A percentile compares a stretch with the other conserved stretches of the same genome.
phyloP scores from a whole-genome alignment of 92 coral and sea anemone genomes.

The Diadumene lineata region DNA sequence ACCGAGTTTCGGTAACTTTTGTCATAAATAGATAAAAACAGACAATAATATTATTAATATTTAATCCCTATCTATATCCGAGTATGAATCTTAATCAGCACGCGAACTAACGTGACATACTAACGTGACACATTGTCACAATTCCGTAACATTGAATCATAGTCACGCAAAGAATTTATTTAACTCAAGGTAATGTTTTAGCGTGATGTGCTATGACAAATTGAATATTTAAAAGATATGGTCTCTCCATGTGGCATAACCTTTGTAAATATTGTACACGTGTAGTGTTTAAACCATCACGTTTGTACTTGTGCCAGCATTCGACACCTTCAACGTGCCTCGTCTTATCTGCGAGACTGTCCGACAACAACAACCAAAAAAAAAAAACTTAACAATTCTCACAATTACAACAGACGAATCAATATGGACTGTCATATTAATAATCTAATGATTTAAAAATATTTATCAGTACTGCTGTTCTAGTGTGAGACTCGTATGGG shows the following conservation, averaged over 20 bases:
- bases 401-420: too few species aligned
- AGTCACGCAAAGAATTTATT: constrained; percentile 2
- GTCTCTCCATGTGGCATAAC: constrained; percentile 12
- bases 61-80: neutral
- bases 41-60: too few species aligned
- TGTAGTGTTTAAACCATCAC: constrained; percentile 7
- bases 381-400: too few species aligned
- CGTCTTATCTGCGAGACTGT: neutral
- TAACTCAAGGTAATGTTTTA: neutral
- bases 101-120: too few species aligned
- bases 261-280: constrained; percentile 4
- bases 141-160: constrained; percentile 1
- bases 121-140: neutral
- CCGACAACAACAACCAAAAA: too few species aligned
- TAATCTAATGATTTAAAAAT: too few species aligned
- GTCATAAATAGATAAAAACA: too few species aligned
- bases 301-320: constrained; percentile 14
- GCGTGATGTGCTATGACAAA: constrained; percentile 1
- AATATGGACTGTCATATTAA: too few species aligned
- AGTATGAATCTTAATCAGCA: too few species aligned
- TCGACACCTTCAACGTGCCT: constrained; percentile 1
- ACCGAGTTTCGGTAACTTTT: too few species aligned
- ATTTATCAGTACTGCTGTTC: too few species aligned
- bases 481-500: too few species aligned
- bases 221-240: neutral